Evolutionary conservation across 1,140 invertebrate genomes (phyloP).

Genomic region (Condylostylus longicornis): DNA sequence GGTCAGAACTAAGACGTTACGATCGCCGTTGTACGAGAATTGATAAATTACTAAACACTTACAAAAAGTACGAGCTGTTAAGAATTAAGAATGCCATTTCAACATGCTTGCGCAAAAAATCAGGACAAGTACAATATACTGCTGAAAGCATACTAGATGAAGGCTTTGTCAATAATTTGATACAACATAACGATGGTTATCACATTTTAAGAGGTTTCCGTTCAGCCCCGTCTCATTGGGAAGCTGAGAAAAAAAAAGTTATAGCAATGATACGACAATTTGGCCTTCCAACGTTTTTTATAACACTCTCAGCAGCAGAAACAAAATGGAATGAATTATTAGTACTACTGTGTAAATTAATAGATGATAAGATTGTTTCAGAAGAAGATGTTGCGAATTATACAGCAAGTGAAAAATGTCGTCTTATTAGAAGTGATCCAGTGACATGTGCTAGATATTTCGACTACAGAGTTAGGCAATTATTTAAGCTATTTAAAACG

Average conservation of each 20-base stretch:
- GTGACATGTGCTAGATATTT: constrained; percentile 6
- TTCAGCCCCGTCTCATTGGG: constrained; percentile 15
- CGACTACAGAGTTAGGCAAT: constrained; percentile 3
- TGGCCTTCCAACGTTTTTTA: constrained; percentile 17
- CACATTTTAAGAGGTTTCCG: constrained; percentile 9
- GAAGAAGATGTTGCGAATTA: constrained; percentile 2
- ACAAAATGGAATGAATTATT: constrained; percentile 20
- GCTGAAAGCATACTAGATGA: constrained; percentile 4
- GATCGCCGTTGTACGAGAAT: too few relatives aligned
- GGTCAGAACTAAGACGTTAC: too few relatives aligned
- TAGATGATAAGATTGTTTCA: constrained; percentile 3
- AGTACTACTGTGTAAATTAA: constrained; percentile 13
- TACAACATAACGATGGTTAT: constrained; percentile 11
- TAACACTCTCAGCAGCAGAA: constrained; percentile 17
- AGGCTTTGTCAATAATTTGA: constrained; percentile 2
- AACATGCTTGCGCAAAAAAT: too few relatives aligned
- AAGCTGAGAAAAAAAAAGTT: constrained; percentile 13
- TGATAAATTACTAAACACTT: too few relatives aligned
- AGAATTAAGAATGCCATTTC: too few relatives aligned
- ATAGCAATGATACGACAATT: constrained; percentile 15
- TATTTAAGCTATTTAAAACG: constrained; percentile 5
- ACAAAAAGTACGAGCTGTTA: too few relatives aligned
- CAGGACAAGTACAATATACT: not conserved
- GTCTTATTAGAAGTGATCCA: constrained; percentile 5
- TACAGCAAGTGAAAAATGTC: not conserved